A percentile compares a stretch with the other conserved stretches of the same genome.
Evolutionary conservation across 1,140 invertebrate genomes (phyloP).

Genomic region (Euura lappo): DNA sequence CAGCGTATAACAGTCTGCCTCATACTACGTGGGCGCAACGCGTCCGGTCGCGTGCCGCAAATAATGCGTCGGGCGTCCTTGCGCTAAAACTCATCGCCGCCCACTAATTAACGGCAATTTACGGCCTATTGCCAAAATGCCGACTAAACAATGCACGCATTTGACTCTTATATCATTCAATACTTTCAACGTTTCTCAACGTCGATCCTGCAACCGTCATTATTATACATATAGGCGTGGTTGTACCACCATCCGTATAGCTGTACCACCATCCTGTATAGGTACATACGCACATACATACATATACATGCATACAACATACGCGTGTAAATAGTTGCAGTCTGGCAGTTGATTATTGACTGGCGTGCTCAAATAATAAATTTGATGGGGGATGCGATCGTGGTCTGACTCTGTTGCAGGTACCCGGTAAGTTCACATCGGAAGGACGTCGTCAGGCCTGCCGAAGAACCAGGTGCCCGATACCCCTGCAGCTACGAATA

Average conservation of each 20-base stretch:
- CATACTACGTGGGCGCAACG: background rate
- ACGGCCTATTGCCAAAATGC: slow-evolving; percentile 20
- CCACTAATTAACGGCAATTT: slow-evolving; percentile 22
- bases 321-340: background rate
- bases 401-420: too few species aligned
- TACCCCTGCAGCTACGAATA: background rate
- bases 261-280: too few species aligned
- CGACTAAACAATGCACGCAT: slow-evolving; percentile 25
- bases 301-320: background rate
- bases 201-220: too few species aligned
- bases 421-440: too few species aligned
- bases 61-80: slow-evolving; percentile 32
- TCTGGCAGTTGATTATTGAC: too few species aligned
- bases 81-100: slow-evolving; percentile 16
- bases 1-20: too few species aligned
- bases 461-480: slow-evolving; percentile 18
- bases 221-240: too few species aligned
- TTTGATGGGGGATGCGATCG: too few species aligned
- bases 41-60: slow-evolving; percentile 37
- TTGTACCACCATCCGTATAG: too few species aligned
- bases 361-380: too few species aligned
- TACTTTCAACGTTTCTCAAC: too few species aligned
- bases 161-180: background rate
- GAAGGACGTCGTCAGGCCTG: background rate
- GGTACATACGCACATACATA: background rate